Conservation (phyloP, 2,113 vertebrate genomes). For the Phalacrocorax brasilianus region DNA sequence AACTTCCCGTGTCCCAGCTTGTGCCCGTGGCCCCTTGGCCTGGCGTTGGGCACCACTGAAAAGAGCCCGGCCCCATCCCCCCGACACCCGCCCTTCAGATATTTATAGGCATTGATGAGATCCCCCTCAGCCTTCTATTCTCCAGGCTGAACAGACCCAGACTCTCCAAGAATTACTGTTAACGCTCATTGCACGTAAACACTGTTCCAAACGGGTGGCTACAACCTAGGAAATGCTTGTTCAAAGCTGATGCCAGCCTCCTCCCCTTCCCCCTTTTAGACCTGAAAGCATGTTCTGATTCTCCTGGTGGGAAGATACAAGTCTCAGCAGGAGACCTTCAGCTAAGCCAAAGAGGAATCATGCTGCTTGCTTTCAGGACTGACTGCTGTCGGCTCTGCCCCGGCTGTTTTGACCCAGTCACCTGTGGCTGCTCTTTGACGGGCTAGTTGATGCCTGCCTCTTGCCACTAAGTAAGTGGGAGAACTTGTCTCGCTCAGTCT, state of each 20-base stretch:
- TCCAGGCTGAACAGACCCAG: no score
- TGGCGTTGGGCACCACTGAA: no score
- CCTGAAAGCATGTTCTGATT: background rate
- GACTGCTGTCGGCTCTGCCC: constrained; percentile 61
- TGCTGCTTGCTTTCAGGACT: constrained; percentile 59
- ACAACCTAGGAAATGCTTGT: background rate
- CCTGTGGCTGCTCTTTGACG: constrained; percentile 77
- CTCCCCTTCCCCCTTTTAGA: background rate
- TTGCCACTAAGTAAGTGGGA: background rate
- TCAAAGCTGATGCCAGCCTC: background rate
- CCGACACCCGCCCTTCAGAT: no score
- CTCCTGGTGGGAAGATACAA: constrained; percentile 42
- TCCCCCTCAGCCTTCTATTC: no score
- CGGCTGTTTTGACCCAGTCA: constrained; percentile 47
- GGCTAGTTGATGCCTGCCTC: constrained; percentile 73
- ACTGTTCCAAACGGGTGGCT: background rate
- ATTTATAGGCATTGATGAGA: no score
- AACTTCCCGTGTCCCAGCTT: no score
- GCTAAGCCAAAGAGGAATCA: background rate
- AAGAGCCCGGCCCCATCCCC: no score
- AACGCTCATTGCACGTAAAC: background rate
- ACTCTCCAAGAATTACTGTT: background rate
- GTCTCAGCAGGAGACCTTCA: constrained; percentile 74
- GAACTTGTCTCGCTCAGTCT: background rate
- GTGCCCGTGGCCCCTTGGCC: no score